These are phyloP conservation scores for Moxostoma hubbsi DNA, from an alignment of 2,797 vertebrate species.

Conservation along the genomic window DNA sequence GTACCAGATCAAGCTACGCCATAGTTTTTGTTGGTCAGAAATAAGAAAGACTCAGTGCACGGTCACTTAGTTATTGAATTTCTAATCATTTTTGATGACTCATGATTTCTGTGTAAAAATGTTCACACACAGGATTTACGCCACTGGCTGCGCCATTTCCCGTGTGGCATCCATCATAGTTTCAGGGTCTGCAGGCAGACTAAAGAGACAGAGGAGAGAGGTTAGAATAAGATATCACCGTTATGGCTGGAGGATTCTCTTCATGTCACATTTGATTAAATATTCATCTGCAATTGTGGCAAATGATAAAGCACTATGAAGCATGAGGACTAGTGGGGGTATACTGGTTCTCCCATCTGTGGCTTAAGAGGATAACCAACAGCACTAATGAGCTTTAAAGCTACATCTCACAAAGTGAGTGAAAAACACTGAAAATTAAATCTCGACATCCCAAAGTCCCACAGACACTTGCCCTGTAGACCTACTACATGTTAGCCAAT, in stretches of 20 bases:
- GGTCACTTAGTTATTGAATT: too few relatives aligned
- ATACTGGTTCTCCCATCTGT: slow-evolving; percentile 64
- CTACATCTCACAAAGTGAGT: slow-evolving; percentile 69
- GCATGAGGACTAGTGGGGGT: slow-evolving; percentile 66
- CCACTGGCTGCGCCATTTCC: slow-evolving; percentile 55
- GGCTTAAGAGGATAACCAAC: slow-evolving; percentile 71
- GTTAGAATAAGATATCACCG: slow-evolving; percentile 71
- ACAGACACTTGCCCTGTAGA: slow-evolving; percentile 65
- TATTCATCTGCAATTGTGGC: slow-evolving; percentile 75
- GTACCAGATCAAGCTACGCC: too few relatives aligned
- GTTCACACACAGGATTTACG: slow-evolving; percentile 40
- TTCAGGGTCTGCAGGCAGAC: slow-evolving; percentile 64
- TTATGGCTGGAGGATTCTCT: slow-evolving; percentile 66
- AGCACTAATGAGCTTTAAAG: slow-evolving; percentile 76
- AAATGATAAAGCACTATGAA: slow-evolving; percentile 80
- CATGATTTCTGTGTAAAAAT: neutral
- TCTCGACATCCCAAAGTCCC: slow-evolving; percentile 67
- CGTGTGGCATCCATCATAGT: slow-evolving; percentile 71
- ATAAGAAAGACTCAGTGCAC: too few relatives aligned
- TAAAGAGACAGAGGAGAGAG: slow-evolving; percentile 49
- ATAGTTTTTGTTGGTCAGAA: too few relatives aligned
- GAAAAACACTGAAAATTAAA: slow-evolving; percentile 73
- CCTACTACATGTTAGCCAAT: slow-evolving; percentile 61
- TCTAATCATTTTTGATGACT: too few relatives aligned
- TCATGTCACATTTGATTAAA: slow-evolving; percentile 74